Conservation (phyloP, 2,113 vertebrate species). For the Epinephelus fuscoguttatus region DNA sequence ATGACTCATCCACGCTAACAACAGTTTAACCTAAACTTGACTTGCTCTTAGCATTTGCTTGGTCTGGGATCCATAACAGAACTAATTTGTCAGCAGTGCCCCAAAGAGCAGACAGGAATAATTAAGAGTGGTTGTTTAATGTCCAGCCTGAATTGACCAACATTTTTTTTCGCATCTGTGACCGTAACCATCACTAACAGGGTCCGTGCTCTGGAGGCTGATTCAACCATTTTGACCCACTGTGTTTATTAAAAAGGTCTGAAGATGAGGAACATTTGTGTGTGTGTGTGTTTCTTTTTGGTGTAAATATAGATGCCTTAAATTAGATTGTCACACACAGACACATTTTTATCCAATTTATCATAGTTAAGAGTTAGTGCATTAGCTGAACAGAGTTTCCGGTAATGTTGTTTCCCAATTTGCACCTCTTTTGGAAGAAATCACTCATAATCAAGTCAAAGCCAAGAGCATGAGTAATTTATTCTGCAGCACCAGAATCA, state of each 20-base stretch:
- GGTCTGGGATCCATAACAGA: constrained; percentile 14
- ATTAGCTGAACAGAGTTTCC: constrained; percentile 27
- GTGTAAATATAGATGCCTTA: constrained; percentile 4
- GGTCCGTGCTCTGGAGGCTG: constrained; percentile 13
- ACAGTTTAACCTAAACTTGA: constrained; percentile 35
- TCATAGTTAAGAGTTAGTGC: constrained; percentile 18
- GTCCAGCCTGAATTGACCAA: constrained; percentile 5
- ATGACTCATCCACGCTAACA: constrained; percentile 27
- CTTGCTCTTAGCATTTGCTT: constrained; percentile 15
- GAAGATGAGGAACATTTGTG: not conserved
- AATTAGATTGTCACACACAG: constrained; percentile 16
- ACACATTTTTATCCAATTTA: constrained; percentile 28
- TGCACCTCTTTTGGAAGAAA: constrained; percentile 43
- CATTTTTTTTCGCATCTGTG: constrained; percentile 27
- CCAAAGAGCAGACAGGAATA: constrained; percentile 35
- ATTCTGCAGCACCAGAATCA: constrained; percentile 18
- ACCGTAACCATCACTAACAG: constrained; percentile 12
- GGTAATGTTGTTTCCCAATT: constrained; percentile 50
- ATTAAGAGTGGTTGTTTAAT: constrained; percentile 46
- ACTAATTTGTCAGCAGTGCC: constrained; percentile 30
- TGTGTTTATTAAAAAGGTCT: not conserved
- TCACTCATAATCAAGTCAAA: constrained; percentile 56
- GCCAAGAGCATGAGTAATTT: constrained; percentile 37
- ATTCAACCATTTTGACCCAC: not conserved
- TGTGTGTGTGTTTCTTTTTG: not conserved